Conservation (phyloP, 1,140 invertebrate genomes). For the Drosophila setifemur region DNA sequence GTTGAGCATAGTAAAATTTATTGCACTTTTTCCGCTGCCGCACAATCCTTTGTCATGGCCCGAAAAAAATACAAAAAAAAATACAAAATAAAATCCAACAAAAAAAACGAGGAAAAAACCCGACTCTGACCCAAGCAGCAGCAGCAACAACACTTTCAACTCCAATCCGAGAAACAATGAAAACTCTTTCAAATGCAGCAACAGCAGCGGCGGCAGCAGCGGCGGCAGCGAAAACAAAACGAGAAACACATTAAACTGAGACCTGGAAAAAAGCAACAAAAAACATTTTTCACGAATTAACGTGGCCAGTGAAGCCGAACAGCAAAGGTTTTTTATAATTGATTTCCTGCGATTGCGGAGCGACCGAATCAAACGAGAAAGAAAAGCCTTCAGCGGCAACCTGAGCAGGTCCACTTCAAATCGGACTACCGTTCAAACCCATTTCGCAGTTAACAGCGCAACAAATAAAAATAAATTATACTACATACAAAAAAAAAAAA, state of each 20-base stretch:
- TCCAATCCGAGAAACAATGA: constrained; percentile 58
- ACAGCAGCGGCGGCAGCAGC: constrained; percentile 26
- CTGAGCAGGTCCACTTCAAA: constrained; percentile 42
- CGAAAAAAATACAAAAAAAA: constrained; percentile 8
- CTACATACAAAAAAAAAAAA: constrained; percentile 18
- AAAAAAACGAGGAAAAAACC: constrained; percentile 5
- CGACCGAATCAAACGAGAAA: constrained; percentile 51
- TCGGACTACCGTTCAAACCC: constrained; percentile 62
- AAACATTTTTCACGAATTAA: constrained; percentile 76
- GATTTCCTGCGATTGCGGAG: constrained; percentile 69
- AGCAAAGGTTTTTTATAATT: constrained; percentile 72
- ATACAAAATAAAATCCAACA: neutral
- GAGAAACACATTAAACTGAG: constrained; percentile 27
- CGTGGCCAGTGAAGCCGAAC: constrained; percentile 65
- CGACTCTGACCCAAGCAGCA: constrained; percentile 44
- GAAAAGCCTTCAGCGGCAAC: constrained; percentile 42
- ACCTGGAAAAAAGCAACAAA: constrained; percentile 30
- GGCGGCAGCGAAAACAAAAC: constrained; percentile 1
- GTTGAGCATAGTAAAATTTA: constrained; percentile 65
- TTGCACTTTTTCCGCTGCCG: constrained; percentile 69
- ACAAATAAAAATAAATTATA: constrained; percentile 49
- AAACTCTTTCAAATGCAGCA: constrained; percentile 69
- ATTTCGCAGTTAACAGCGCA: constrained; percentile 51
- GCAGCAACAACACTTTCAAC: constrained; percentile 62
- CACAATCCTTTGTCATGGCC: constrained; percentile 63